These are phyloP conservation scores for Alouatta palliata DNA, from an alignment of 2,113 vertebrate genomes.

Conservation along the genomic window DNA sequence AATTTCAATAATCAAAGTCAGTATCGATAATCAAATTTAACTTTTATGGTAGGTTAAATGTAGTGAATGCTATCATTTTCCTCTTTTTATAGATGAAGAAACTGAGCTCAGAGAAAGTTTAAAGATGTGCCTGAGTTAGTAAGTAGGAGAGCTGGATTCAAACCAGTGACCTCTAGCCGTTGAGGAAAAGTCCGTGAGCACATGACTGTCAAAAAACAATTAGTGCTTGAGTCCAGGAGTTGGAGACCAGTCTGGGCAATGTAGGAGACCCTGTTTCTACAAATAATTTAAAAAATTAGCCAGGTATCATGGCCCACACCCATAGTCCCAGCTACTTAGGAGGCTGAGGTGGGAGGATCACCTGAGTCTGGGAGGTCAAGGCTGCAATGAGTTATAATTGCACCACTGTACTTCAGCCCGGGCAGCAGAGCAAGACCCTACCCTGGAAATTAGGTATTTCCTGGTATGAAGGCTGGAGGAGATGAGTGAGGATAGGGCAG, in stretches of 20 bases:
- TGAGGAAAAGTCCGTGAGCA: neutral
- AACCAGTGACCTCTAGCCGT: neutral
- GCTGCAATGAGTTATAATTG: too few species aligned
- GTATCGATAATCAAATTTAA: neutral
- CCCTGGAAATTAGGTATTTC: neutral
- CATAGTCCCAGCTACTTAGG: too few species aligned
- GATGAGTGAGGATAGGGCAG: neutral
- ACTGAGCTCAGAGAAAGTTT: neutral
- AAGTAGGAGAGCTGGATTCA: neutral
- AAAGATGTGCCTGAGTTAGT: neutral
- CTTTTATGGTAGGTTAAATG: neutral
- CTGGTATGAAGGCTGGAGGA: neutral
- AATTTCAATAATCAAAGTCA: constrained; percentile 34
- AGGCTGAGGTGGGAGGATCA: too few species aligned
- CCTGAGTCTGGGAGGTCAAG: too few species aligned
- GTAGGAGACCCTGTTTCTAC: too few species aligned
- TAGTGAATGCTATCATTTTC: neutral
- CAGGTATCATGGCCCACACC: too few species aligned
- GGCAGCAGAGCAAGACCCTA: too few species aligned
- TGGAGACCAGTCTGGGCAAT: too few species aligned
- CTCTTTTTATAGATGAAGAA: neutral
- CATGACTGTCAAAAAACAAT: neutral
- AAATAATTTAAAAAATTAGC: too few species aligned
- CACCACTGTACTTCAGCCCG: too few species aligned
- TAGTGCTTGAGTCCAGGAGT: too few species aligned